Percentiles rank a stretch among this genome's conserved stretches.
Conservation (phyloP, 2,113 vertebrate species). For the Cryptomyrus ogoouensis region DNA sequence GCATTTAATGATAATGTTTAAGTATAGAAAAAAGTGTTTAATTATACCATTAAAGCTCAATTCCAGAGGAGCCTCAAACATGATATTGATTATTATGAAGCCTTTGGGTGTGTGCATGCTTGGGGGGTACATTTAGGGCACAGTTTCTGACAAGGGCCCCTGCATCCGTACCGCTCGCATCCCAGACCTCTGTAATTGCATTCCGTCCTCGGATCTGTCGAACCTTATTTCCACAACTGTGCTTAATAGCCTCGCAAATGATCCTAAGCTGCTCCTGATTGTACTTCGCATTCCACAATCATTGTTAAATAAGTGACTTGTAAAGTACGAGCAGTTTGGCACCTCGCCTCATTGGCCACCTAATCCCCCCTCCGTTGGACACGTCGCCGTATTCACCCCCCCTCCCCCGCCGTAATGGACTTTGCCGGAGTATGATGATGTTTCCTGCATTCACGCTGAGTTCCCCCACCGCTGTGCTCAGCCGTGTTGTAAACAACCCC, state of each 20-base stretch:
- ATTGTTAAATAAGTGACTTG: constrained; percentile 27
- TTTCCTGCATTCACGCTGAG: background rate
- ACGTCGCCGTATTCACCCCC: background rate
- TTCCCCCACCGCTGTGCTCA: constrained; percentile 19
- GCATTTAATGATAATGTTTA: constrained; percentile 45
- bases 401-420: constrained; percentile 11
- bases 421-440: constrained; percentile 1
- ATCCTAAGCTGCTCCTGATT: constrained; percentile 23
- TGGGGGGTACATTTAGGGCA: background rate
- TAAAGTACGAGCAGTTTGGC: constrained; percentile 22
- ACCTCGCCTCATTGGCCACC: constrained; percentile 22
- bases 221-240: constrained; percentile 16
- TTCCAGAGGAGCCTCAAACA: constrained; percentile 23
- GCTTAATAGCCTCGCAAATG: constrained; percentile 28
- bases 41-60: constrained; percentile 49
- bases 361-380: constrained; percentile 12
- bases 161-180: background rate
- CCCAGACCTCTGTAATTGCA: constrained; percentile 7
- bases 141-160: background rate
- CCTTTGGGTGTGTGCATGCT: constrained; percentile 16
- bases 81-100: constrained; percentile 1
- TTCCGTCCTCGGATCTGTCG: background rate
- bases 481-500: constrained; percentile 23
- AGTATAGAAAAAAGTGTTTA: constrained; percentile 35
- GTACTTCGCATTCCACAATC: constrained; percentile 25